Percentiles rank a stretch among this genome's conserved stretches.
Evolutionary conservation across 2,888 invertebrate species (phyloP).

Genomic region (Pristionchus entomophagus): DNA sequence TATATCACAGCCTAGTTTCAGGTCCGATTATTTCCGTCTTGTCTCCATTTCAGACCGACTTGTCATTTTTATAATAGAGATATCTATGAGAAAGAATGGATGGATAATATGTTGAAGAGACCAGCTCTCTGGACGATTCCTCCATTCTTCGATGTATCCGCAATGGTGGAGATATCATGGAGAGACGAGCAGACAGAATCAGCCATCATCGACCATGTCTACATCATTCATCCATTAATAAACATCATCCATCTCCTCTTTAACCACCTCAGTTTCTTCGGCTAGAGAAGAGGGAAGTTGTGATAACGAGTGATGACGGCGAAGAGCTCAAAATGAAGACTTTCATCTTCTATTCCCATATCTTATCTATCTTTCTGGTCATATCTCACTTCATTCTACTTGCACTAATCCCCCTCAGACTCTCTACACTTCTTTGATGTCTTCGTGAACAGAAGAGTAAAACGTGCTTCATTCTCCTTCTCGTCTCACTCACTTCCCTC

Average conservation of each 20-base stretch:
- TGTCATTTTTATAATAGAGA: no score
- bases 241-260: no score
- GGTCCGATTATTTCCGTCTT: background rate
- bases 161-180: background rate
- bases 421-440: background rate
- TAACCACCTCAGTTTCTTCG: constrained; percentile 38
- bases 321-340: background rate
- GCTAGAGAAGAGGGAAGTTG: constrained; percentile 30
- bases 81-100: no score
- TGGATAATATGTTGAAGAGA: no score
- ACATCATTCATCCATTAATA: background rate
- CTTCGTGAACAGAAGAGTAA: constrained; percentile 13
- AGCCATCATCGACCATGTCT: background rate
- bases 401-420: background rate
- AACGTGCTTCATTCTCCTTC: background rate
- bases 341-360: background rate
- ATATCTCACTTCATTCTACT: background rate
- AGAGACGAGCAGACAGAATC: constrained; percentile 43
- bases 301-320: constrained; percentile 39
- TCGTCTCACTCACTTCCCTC: background rate
- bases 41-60: no score
- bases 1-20: background rate
- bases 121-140: constrained; percentile 37
- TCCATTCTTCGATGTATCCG: background rate
- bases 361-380: background rate